These are phyloP conservation scores for Dryococelus australis DNA, from an alignment of 2,888 invertebrate genomes.

Conservation along the genomic window DNA sequence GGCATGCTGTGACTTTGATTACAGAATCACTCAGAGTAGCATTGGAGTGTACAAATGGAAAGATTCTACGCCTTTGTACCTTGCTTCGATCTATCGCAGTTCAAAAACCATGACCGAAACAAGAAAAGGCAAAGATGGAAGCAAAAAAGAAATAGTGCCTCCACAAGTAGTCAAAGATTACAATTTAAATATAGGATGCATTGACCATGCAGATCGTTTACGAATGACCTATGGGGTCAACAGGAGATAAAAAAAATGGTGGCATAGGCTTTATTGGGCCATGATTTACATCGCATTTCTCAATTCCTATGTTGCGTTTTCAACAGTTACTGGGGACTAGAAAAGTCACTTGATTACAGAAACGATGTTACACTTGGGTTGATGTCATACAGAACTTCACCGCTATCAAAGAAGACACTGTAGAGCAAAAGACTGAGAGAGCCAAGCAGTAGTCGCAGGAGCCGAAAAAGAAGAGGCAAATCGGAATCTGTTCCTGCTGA, in stretches of 20 bases:
- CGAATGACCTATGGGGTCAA: background rate
- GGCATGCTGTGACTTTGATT: conserved; percentile 28
- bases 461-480: no score
- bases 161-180: background rate
- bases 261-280: conserved; percentile 26
- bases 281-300: conserved; percentile 30
- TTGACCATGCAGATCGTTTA: conserved; percentile 18
- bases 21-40: conserved; percentile 32
- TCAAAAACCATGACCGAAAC: conserved; percentile 29
- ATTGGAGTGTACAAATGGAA: conserved; percentile 43
- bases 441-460: no score
- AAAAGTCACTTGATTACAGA: background rate
- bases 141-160: background rate
- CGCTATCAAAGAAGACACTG: no score
- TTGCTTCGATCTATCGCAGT: conserved; percentile 47
- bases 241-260: conserved; percentile 27
- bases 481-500: no score
- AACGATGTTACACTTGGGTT: background rate
- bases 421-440: no score
- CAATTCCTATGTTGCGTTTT: conserved; percentile 17
- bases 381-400: no score
- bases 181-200: conserved; percentile 24
- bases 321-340: background rate
- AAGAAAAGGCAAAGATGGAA: conserved; percentile 30
- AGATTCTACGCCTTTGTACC: conserved; percentile 42